These are phyloP conservation scores for Falco columbarius DNA, from an alignment of 2,797 vertebrate species.

Conservation along the genomic window DNA sequence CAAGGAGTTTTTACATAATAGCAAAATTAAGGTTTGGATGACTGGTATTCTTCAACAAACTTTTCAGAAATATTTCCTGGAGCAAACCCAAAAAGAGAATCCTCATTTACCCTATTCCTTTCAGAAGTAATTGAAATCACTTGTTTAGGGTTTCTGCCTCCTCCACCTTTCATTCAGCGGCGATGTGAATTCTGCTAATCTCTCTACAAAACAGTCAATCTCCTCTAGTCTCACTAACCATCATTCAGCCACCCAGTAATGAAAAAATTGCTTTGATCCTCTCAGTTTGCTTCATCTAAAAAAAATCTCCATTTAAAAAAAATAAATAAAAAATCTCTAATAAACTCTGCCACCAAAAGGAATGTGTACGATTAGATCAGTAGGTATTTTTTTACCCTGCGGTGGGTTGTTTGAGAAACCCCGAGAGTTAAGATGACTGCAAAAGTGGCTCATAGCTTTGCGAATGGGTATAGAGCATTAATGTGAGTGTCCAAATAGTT, in stretches of 20 bases:
- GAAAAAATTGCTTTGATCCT: slow-evolving; percentile 58
- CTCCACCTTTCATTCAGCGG: slow-evolving; percentile 57
- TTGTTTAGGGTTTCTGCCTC: slow-evolving; percentile 70
- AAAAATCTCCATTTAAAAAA: neutral
- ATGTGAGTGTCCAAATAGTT: neutral
- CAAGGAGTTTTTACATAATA: slow-evolving; percentile 59
- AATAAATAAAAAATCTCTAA: neutral
- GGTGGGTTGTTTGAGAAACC: neutral
- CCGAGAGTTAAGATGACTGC: neutral
- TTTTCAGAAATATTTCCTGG: slow-evolving; percentile 78
- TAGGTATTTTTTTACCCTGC: neutral
- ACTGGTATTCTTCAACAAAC: slow-evolving; percentile 73
- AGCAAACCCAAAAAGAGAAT: slow-evolving; percentile 66
- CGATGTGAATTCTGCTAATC: slow-evolving; percentile 50
- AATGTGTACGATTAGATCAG: neutral
- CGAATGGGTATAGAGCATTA: neutral
- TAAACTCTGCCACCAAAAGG: neutral
- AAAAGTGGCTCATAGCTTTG: neutral
- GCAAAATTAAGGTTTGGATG: slow-evolving; percentile 72
- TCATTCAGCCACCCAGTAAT: slow-evolving; percentile 39
- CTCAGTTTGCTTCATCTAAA: neutral
- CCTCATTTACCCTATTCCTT: slow-evolving; percentile 72
- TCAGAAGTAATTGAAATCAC: slow-evolving; percentile 70
- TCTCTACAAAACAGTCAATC: slow-evolving; percentile 43
- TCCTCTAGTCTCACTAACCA: slow-evolving; percentile 46